These are phyloP conservation scores for Sturnira hondurensis DNA, from an alignment of 2,113 vertebrate genomes.

Conservation along the genomic window DNA sequence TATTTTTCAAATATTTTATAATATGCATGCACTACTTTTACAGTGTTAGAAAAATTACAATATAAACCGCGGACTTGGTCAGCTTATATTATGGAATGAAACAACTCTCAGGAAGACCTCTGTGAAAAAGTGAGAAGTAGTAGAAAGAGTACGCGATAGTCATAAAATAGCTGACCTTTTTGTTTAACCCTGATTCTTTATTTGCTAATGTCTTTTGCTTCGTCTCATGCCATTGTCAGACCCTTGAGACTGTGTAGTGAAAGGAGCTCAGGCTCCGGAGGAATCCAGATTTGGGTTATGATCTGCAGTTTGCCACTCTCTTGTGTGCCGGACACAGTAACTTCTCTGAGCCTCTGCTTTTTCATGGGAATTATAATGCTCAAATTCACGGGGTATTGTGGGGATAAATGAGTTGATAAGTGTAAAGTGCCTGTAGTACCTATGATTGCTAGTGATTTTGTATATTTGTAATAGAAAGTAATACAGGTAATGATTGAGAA, in stretches of 20 bases:
- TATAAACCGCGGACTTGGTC: slow-evolving; percentile 36
- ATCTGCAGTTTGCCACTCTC: neutral
- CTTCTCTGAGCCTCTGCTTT: slow-evolving; percentile 69
- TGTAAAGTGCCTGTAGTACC: neutral
- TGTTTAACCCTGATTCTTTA: neutral
- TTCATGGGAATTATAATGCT: slow-evolving; percentile 5
- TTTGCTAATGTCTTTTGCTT: slow-evolving; percentile 1
- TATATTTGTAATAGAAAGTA: neutral
- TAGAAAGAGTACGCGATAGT: slow-evolving; percentile 47
- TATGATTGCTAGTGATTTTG: neutral
- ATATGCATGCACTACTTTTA: slow-evolving; percentile 50
- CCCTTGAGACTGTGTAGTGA: neutral
- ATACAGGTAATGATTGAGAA: neutral
- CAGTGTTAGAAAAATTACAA: slow-evolving; percentile 50
- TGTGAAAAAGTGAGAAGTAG: slow-evolving; percentile 48
- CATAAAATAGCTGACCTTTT: slow-evolving; percentile 18
- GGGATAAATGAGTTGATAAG: slow-evolving; percentile 2
- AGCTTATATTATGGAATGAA: slow-evolving; percentile 33
- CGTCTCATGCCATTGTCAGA: neutral
- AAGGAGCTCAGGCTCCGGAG: neutral
- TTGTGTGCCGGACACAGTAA: slow-evolving; percentile 26
- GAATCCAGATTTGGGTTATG: neutral
- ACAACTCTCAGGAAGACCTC: slow-evolving; percentile 31
- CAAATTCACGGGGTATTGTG: neutral
- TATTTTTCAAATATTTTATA: slow-evolving; percentile 60